phyloP scores from a whole-genome alignment of 92 coral and sea anemone genomes.

The Zoanthus sansibaricus region DNA sequence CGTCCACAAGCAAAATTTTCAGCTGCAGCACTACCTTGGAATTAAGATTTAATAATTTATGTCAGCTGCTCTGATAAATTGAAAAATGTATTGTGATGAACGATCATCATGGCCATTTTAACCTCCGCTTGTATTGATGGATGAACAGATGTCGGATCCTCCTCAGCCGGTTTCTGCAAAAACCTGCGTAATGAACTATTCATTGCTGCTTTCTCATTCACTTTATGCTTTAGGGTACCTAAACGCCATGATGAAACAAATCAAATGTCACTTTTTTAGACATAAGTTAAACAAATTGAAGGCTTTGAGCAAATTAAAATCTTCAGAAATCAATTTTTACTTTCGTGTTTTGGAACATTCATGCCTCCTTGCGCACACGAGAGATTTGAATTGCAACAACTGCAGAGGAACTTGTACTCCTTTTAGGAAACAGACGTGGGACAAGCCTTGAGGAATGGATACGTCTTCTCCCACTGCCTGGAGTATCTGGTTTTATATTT shows the following conservation, averaged over 20 bases:
- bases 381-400: no score
- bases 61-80: slow-evolving; percentile 60
- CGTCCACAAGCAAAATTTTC: slow-evolving; percentile 56
- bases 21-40: slow-evolving; percentile 65
- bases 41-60: slow-evolving; percentile 38
- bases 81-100: slow-evolving; percentile 59
- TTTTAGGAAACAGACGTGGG: no score
- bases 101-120: slow-evolving; percentile 57
- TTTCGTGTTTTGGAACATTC: no score
- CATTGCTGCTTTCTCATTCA: background rate
- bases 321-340: no score
- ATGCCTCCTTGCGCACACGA: no score
- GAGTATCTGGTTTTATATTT: no score
- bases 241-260: background rate
- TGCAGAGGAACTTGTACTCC: no score
- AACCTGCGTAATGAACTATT: background rate
- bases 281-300: no score
- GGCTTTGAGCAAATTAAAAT: no score
- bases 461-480: no score
- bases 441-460: no score
- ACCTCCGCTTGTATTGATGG: background rate
- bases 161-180: background rate
- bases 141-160: background rate
- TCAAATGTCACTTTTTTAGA: no score
- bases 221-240: background rate